Base-by-base conservation (phyloP, 2,113 vertebrate species). In the Gallinago media region DNA sequence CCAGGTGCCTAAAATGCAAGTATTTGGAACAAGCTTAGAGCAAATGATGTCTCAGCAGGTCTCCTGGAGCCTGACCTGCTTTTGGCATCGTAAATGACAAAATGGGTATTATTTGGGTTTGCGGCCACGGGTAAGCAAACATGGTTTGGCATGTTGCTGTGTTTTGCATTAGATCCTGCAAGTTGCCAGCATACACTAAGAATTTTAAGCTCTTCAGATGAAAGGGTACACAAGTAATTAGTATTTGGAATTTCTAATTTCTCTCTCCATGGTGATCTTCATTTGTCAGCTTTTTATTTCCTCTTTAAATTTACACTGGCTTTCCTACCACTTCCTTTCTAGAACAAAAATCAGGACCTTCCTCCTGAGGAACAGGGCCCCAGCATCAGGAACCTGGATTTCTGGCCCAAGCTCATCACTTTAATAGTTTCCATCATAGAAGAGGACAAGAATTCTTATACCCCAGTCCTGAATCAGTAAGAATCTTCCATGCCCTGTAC, bases 341-440 rank as follows among this genome's bases (percentile, higher is more conserved):
- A 98, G 92, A 98, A 99, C 97, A 99, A 98, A 97, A 99, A 98
- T 91, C 99, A 99, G 68, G 99, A 99, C 36, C 83, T 99, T 59
- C 98, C 99, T 59, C 96, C 98, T 4, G 99, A 99, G 79, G 99
- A 99, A 55, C 99, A 99, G 92, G 99, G 99, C 4, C 99, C 99
- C 19, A 99, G 99, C 93, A 98, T 99, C 96, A 99, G 98, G 96
- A 99, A 99, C 95, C 96, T 99, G 96, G 99, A 99, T 95, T 99
- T 99, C 97, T 99, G 99, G 99, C 99, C 99, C 40, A 99, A 99
- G 85, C 99, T 99, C 94, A 99, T 99, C 95, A 99, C 99, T 72
- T 98, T 99, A 46, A 99, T 99, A 22, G 99, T 99, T 79, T 99
- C 99, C 82, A 99, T 99, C 96, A 99, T 99, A 80, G 99, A 99